Percentiles rank a stretch among this genome's conserved stretches.
Conservation (phyloP, 2,113 vertebrate genomes). For the Dunckerocampus dactyliophorus region DNA sequence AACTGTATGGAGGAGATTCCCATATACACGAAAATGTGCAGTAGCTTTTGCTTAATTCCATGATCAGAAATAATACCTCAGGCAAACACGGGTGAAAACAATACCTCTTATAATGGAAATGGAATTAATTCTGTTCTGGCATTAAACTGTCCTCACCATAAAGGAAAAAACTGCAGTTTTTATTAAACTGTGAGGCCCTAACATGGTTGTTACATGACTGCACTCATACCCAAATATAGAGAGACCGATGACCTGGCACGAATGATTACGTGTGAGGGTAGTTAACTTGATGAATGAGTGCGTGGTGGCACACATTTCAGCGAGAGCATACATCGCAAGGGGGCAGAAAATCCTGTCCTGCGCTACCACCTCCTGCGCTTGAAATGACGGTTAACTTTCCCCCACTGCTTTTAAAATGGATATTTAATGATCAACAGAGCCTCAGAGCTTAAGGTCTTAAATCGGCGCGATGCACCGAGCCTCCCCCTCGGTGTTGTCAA, state of each 20-base stretch:
- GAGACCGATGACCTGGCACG: conserved; percentile 52
- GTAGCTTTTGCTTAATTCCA: too few relatives aligned
- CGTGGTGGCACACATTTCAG: conserved; percentile 23
- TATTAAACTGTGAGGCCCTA: conserved; percentile 30
- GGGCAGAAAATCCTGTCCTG: conserved; percentile 21
- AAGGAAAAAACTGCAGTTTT: conserved; percentile 42
- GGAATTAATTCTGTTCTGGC: too few relatives aligned
- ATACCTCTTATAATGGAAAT: too few relatives aligned
- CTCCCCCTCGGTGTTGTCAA: conserved; percentile 36
- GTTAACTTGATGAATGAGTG: conserved; percentile 51
- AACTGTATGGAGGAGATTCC: too few relatives aligned
- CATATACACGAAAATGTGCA: too few relatives aligned
- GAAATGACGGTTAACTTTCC: conserved; percentile 71
- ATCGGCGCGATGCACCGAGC: conserved; percentile 1
- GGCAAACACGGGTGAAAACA: too few relatives aligned
- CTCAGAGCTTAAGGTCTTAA: conserved; percentile 38
- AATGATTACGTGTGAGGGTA: conserved; percentile 47
- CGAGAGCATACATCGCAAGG: conserved; percentile 25
- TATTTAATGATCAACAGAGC: conserved; percentile 71
- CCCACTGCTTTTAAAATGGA: conserved; percentile 68
- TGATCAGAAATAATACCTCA: too few relatives aligned
- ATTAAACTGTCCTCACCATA: too few relatives aligned
- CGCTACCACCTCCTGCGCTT: conserved; percentile 51
- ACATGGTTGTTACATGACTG: conserved; percentile 37
- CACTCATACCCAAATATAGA: conserved; percentile 44